Conservation (phyloP, 2,888 invertebrate species). For the Conomelus anceps region DNA sequence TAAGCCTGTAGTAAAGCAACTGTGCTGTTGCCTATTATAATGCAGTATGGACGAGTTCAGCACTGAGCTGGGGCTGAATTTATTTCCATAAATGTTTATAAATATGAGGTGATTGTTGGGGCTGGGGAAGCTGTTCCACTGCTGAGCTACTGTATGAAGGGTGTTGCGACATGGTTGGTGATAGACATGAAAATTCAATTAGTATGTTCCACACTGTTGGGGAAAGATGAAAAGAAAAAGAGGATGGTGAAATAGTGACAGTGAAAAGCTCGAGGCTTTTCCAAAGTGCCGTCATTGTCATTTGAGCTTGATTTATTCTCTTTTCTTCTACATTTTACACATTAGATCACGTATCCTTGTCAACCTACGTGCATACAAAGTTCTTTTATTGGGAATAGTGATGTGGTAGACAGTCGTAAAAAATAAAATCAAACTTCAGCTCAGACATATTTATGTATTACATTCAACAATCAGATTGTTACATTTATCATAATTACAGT, state of each 20-base stretch:
- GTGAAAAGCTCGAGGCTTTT: neutral
- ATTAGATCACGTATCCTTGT: neutral
- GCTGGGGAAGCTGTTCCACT: neutral
- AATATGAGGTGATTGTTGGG: neutral
- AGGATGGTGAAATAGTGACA: neutral
- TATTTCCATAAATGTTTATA: neutral
- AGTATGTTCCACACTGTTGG: neutral
- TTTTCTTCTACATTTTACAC: neutral
- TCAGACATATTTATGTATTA: too few species aligned
- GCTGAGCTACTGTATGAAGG: neutral
- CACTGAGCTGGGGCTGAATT: neutral
- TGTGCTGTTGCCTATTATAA: neutral
- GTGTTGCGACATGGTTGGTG: neutral
- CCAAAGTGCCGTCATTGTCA: neutral
- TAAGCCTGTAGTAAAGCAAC: neutral
- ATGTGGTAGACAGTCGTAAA: neutral
- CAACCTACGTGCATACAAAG: neutral
- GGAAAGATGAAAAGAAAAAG: neutral
- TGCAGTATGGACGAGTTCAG: neutral
- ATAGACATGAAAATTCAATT: neutral
- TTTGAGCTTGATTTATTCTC: neutral
- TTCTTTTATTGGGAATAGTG: neutral
- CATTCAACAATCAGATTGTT: too few species aligned
- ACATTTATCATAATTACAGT: too few species aligned
- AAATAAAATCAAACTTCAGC: too few species aligned